Base-by-base conservation (phyloP, 1,140 invertebrate species). In the Listronotus oregonensis region DNA sequence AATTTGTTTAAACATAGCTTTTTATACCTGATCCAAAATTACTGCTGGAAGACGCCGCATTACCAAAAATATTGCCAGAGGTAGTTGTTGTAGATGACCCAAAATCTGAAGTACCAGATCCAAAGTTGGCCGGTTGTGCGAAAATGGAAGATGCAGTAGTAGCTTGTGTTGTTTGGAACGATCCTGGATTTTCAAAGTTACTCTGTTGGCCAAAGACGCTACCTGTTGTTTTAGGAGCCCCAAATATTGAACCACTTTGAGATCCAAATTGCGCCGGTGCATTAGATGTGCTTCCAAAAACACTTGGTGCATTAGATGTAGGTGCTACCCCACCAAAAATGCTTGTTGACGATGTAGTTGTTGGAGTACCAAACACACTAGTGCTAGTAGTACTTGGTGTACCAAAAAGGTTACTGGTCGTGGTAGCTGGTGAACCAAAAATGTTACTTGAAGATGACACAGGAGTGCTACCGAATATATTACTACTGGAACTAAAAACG, bases 61-160 rank as follows among this genome's bases (percentile, higher is more conserved):
- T 57, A 1, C 66, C 71, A 46, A 71, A 68, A 43, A 61, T 49
- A 31, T 44, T 66, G 8, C 43, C 54, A 0, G 61, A 61, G 21
- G 72, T 46, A 21, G 68, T 61, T 17, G 61, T 64, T 3, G 66
- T 46, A 6, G 69, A 52, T 18, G 44, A 52, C 14, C 67, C 72
- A 67, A 77, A 77, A 32, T 68, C 54, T 44, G 67, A 67, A 49
- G 44, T 32, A n/a, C 31, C 17, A 18, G 39, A 18, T 47, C 59
- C 49, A 54, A 57, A 57, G 59, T 43, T 17, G 43, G 43, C 12
- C 14, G 49, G 10, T 17, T 17, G 56, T n/a, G 43, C 49, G 27
- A 66, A 69, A 49, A 70, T 39, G 12, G 60, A 63, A 18, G 54
- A 43, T 56, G 44, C 12, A 27, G 44, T 60, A 11, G 44, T 60